Evolutionary conservation across 2,888 invertebrate genomes (phyloP).

Genomic region (Pediacus dermestoides): DNA sequence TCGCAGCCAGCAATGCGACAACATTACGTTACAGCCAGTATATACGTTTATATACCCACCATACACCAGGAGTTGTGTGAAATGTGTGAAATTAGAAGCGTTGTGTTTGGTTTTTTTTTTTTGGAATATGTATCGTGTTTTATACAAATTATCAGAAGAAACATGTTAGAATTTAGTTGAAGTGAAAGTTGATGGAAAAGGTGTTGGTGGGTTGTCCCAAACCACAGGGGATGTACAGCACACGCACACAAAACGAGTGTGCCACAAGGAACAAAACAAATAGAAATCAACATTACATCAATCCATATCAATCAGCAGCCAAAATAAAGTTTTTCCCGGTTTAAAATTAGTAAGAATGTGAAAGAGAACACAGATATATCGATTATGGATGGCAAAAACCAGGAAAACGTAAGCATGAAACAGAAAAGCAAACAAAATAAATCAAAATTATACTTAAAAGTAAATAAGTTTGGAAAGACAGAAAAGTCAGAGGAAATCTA

Average conservation of each 20-base stretch:
- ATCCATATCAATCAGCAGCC: slow-evolving; percentile 18
- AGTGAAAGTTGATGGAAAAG: slow-evolving; percentile 17
- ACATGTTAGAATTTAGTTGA: slow-evolving; percentile 18
- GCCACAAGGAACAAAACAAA: slow-evolving; percentile 31
- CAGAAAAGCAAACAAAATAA: slow-evolving; percentile 43
- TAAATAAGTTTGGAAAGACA: slow-evolving; percentile 29
- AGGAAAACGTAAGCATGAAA: slow-evolving; percentile 49
- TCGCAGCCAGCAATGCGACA: slow-evolving; percentile 51
- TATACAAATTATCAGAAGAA: slow-evolving; percentile 9
- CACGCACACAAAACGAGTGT: slow-evolving; percentile 31
- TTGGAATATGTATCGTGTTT: slow-evolving; percentile 17
- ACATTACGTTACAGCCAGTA: slow-evolving; percentile 49
- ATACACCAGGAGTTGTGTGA: slow-evolving; percentile 40
- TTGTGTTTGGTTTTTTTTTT: slow-evolving; percentile 23
- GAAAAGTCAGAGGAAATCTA: too few relatives aligned
- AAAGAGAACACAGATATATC: too few relatives aligned
- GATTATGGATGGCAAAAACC: slow-evolving; percentile 24
- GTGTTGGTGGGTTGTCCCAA: slow-evolving; percentile 46
- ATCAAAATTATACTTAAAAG: slow-evolving; percentile 30
- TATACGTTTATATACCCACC: slow-evolving; percentile 48
- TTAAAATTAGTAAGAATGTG: too few relatives aligned
- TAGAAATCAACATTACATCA: slow-evolving; percentile 24
- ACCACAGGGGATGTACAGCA: slow-evolving; percentile 28
- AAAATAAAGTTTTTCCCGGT: too few relatives aligned
- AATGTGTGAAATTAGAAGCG: slow-evolving; percentile 29